Evolutionary conservation across 2,797 vertebrate genomes (phyloP).

Genomic region (Poeciliopsis paucimaculata): DNA sequence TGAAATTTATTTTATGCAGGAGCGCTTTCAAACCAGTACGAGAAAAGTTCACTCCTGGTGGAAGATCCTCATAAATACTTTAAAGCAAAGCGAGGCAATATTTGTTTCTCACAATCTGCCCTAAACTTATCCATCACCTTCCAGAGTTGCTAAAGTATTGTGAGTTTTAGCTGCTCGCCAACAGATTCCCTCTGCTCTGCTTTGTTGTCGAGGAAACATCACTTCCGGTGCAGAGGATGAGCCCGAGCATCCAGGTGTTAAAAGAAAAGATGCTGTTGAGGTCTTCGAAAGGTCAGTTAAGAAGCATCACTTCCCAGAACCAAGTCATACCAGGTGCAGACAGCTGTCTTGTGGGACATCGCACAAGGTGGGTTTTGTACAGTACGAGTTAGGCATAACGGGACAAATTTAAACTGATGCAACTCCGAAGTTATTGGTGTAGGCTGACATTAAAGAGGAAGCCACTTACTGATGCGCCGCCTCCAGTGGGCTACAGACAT

Average conservation of each 20-base stretch:
- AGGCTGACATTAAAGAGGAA: background rate
- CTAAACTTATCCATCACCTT: conserved; percentile 52
- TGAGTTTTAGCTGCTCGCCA: conserved; percentile 46
- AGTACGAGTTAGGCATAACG: conserved; percentile 1
- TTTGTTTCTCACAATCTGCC: conserved; percentile 41
- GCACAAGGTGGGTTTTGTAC: background rate
- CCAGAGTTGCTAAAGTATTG: conserved; percentile 57
- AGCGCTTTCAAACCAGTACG: conserved; percentile 30
- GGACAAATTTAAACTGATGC: conserved; percentile 10
- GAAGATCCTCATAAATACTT: conserved; percentile 70
- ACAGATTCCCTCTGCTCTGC: conserved; percentile 48
- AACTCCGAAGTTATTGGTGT: background rate
- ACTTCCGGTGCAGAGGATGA: conserved; percentile 56
- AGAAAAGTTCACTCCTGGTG: conserved; percentile 55
- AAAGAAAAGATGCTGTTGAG: conserved; percentile 40
- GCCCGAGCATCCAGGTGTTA: conserved; percentile 55
- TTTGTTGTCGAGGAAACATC: conserved; percentile 51
- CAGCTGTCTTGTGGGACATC: conserved; percentile 6
- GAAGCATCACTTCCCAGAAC: conserved; percentile 37
- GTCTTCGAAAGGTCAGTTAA: conserved; percentile 51
- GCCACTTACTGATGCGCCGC: background rate
- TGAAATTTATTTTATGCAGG: conserved; percentile 40
- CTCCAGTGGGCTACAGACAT: background rate
- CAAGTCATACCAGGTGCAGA: conserved; percentile 38
- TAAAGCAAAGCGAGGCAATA: conserved; percentile 53